These are phyloP conservation scores for Periophthalmus modestus DNA, from an alignment of 2,113 vertebrate species.

Conservation along the genomic window DNA sequence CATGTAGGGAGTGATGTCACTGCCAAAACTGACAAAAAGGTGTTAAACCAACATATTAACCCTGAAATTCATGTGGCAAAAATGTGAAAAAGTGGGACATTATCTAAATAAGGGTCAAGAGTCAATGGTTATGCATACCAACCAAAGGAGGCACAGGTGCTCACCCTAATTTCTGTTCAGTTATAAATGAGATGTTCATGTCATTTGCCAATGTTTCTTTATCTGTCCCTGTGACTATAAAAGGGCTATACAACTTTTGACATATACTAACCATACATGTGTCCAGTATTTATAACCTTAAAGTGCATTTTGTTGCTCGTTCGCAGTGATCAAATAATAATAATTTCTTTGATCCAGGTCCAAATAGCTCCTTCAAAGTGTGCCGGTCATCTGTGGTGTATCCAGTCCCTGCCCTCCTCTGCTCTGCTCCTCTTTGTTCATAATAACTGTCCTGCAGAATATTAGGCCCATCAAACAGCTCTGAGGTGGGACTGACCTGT, in stretches of 20 bases:
- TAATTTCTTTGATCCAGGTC: background rate
- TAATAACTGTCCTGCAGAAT: background rate
- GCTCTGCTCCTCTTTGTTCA: slow-evolving; percentile 5
- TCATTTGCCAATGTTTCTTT: no score
- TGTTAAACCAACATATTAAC: no score
- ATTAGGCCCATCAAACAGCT: slow-evolving; percentile 1
- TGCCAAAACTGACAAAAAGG: background rate
- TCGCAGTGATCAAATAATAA: background rate
- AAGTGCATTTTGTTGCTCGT: background rate
- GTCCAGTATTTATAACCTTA: background rate
- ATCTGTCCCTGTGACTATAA: no score
- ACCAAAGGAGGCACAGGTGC: no score
- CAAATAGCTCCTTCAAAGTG: slow-evolving; percentile 5
- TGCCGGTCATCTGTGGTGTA: background rate
- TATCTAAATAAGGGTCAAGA: no score
- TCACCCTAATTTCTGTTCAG: no score
- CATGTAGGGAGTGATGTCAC: background rate
- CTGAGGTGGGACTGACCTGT: background rate
- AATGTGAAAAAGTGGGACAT: no score
- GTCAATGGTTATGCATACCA: no score
- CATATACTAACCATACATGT: background rate
- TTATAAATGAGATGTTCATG: no score
- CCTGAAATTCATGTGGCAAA: no score
- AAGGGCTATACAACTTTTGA: background rate
- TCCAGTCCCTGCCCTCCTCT: background rate